phyloP scores from a whole-genome alignment of 2,797 vertebrate species.

The Sebastes dallii region DNA sequence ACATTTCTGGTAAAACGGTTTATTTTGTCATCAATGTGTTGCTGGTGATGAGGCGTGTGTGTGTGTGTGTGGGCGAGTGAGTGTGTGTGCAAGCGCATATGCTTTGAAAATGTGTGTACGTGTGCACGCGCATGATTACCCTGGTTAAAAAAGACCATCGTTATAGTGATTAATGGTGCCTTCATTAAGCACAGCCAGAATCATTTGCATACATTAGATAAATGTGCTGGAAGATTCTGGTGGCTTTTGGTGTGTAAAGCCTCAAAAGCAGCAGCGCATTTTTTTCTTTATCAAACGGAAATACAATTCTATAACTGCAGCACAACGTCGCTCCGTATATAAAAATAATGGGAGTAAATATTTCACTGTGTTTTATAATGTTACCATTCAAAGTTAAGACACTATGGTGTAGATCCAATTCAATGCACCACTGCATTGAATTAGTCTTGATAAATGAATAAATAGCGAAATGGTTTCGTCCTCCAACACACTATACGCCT shows the following conservation, averaged over 20 bases:
- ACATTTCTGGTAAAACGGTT: slow-evolving; percentile 18
- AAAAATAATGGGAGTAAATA: slow-evolving; percentile 1
- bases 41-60: slow-evolving; percentile 44
- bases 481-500: not conserved
- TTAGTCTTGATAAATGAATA: slow-evolving; percentile 22
- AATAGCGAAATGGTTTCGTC: slow-evolving; percentile 12
- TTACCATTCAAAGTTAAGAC: slow-evolving; percentile 12
- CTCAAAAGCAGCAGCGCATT: slow-evolving; percentile 46
- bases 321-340: not conserved
- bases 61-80: not conserved
- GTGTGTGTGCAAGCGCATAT: slow-evolving; percentile 7
- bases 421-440: slow-evolving; percentile 17
- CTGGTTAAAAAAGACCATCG: slow-evolving; percentile 83
- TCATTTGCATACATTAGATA: slow-evolving; percentile 87
- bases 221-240: slow-evolving; percentile 75
- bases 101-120: slow-evolving; percentile 16
- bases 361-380: not conserved
- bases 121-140: slow-evolving; percentile 74
- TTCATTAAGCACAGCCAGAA: slow-evolving; percentile 83
- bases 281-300: slow-evolving; percentile 18
- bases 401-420: not conserved
- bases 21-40: slow-evolving; percentile 29
- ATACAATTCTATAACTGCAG: not conserved
- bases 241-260: slow-evolving; percentile 63
- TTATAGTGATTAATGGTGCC: slow-evolving; percentile 86